Conservation (phyloP, 2,113 vertebrate species). For the Oriolus oriolus region DNA sequence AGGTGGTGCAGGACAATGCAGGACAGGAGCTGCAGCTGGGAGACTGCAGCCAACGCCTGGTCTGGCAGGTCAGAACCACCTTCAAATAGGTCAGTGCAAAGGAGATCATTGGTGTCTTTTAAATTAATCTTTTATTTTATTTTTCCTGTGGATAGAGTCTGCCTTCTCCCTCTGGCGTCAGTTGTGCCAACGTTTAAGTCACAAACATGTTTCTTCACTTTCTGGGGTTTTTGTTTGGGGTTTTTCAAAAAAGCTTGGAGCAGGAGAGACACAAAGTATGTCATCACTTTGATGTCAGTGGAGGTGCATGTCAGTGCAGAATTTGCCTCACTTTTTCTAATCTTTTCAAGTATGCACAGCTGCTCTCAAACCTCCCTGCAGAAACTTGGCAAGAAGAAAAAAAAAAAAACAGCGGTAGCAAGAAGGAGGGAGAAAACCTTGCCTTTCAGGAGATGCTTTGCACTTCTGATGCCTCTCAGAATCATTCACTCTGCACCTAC, state of each 20-base stretch:
- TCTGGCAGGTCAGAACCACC: background rate
- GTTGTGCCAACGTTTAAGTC: background rate
- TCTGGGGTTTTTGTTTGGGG: background rate
- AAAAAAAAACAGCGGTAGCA: background rate
- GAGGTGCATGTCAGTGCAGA: background rate
- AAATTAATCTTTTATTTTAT: background rate
- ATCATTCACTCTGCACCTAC: background rate
- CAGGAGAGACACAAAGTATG: background rate
- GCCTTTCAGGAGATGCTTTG: background rate
- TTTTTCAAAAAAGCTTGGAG: background rate
- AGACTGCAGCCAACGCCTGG: background rate
- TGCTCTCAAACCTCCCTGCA: background rate
- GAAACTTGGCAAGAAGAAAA: background rate
- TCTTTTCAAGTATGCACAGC: background rate
- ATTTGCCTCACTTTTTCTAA: background rate
- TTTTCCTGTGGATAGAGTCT: background rate
- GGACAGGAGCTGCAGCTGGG: background rate
- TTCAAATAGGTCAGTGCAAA: background rate
- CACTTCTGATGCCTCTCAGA: background rate
- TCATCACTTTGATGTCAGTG: background rate
- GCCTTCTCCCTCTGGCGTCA: background rate
- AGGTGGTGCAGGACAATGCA: accelerated
- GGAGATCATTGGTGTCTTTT: background rate
- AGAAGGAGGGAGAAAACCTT: background rate
- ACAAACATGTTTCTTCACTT: background rate